Evolutionary conservation across 1,140 invertebrate genomes (phyloP), one percentile per base, ranked within the genome.

Genomic region (Cheumatopsyche charites): DNA sequence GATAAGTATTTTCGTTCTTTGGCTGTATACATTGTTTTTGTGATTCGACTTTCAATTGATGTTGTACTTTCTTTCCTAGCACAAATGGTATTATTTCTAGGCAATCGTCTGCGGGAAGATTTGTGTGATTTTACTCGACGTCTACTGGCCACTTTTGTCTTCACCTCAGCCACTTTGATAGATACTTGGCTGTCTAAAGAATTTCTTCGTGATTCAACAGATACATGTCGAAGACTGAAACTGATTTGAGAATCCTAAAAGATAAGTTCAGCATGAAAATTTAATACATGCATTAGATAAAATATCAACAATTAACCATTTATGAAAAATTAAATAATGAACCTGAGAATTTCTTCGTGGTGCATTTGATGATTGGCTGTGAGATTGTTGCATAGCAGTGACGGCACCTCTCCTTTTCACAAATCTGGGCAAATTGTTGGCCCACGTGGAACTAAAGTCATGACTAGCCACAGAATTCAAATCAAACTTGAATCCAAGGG

Each of bases 401-500:
- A 95, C 78, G 0, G 93, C 95, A 71, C 92, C 92, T 77, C 94
- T 86, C 17, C 95, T 84, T 26, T 89, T 90, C 0, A 97, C 89
- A 74, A 97, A 88, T 76, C 94, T 91, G 0, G 94, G 94, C 49
- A 97, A 84, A 71, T 94, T 94, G 42, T 90, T 91, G 49, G 92
- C 93, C 93, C 94, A 97, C 0, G 93, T 92, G 4, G 94, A 94
- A 69, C 92, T 86, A 5, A 92, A 86, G 61, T 90, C 89, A 75
- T 89, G 88, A 21, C 91, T 93, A 17, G 88, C 90, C 5, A 88
- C 88, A 71, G 91, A 94, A 77, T 93, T 92, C 19, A 94, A 62
- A 72, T 95, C 93, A 76, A 96, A 91, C 78, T 94, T 92, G 61
- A 96, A 84, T 5, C 94, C 94, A 11, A 96, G 90, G 7, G 95